These are phyloP conservation scores for Mythimna pallens DNA, from an alignment of 2,888 invertebrate genomes.

Conservation along the genomic window DNA sequence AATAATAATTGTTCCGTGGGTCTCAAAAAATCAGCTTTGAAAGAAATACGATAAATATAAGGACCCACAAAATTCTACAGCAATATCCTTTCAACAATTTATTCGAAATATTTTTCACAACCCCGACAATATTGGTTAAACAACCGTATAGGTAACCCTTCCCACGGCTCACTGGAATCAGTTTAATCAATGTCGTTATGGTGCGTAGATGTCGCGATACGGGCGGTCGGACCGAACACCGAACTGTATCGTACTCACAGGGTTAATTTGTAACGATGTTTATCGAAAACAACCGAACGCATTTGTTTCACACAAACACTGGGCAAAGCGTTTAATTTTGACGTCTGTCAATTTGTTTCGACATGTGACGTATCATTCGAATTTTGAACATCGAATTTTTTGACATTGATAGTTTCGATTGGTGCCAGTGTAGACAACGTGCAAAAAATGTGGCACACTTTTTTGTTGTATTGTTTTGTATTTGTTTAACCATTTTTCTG, in stretches of 20 bases:
- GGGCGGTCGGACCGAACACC: conserved; percentile 55
- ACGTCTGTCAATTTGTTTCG: conserved; percentile 74
- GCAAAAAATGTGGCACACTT: conserved; percentile 13
- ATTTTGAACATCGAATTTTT: conserved; percentile 46
- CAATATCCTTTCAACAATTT: not conserved
- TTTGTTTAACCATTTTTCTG: not conserved
- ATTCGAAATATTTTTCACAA: conserved; percentile 10
- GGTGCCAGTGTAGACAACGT: conserved; percentile 6
- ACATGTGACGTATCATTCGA: conserved; percentile 63
- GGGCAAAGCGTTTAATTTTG: conserved; percentile 74
- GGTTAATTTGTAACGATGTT: conserved; percentile 86
- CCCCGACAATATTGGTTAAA: conserved; percentile 48
- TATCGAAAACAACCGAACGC: conserved; percentile 74
- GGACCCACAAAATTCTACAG: not conserved
- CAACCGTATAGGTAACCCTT: conserved; percentile 65
- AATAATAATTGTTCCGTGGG: no score
- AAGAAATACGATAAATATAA: not conserved
- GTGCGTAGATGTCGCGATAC: conserved; percentile 80
- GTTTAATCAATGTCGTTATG: conserved; percentile 84
- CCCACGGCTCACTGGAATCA: conserved; percentile 69
- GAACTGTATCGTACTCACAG: conserved; percentile 67
- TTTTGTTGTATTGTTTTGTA: not conserved
- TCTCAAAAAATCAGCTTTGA: no score
- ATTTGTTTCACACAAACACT: conserved; percentile 77
- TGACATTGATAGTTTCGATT: conserved; percentile 55